These are phyloP conservation scores for Aleiodes sp. DNA, from an alignment of 1,140 invertebrate genomes.

Conservation along the genomic window DNA sequence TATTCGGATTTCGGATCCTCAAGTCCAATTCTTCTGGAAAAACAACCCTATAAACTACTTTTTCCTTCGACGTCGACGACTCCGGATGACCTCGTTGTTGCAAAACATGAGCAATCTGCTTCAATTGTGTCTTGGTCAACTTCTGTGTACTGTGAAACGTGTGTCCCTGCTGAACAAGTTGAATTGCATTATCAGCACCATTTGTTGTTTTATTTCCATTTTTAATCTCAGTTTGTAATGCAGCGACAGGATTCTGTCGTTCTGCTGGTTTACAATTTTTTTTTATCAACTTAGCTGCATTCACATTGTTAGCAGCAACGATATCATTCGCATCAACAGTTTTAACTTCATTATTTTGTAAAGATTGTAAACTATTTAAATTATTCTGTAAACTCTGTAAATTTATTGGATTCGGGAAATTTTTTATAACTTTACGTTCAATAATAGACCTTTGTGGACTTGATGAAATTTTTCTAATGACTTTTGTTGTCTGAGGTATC, in stretches of 20 bases:
- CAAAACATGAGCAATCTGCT: conserved; percentile 72
- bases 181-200: conserved; percentile 72
- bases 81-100: conserved; percentile 65
- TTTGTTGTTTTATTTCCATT: conserved; percentile 63
- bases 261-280: conserved; percentile 17
- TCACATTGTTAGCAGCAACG: neutral
- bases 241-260: conserved; percentile 19
- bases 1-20: conserved; percentile 43
- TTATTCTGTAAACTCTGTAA: conserved; percentile 29
- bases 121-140: conserved; percentile 69
- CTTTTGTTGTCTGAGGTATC: conserved; percentile 23
- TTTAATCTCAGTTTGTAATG: conserved; percentile 27
- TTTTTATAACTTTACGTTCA: neutral
- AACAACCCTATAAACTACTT: conserved; percentile 70
- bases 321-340: neutral
- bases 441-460: neutral
- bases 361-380: conserved; percentile 22
- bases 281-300: conserved; percentile 12
- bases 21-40: conserved; percentile 63
- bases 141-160: conserved; percentile 69
- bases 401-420: conserved; percentile 14
- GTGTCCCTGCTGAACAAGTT: conserved; percentile 72
- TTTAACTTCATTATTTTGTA: conserved; percentile 38
- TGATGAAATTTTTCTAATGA: neutral
- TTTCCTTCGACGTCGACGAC: conserved; percentile 62